Percentiles rank a stretch among this genome's conserved stretches.
These are phyloP conservation scores for Oscarella lobularis DNA, from an alignment of 37 sponge, comb jelly and placozoan species.

Conservation along the genomic window DNA sequence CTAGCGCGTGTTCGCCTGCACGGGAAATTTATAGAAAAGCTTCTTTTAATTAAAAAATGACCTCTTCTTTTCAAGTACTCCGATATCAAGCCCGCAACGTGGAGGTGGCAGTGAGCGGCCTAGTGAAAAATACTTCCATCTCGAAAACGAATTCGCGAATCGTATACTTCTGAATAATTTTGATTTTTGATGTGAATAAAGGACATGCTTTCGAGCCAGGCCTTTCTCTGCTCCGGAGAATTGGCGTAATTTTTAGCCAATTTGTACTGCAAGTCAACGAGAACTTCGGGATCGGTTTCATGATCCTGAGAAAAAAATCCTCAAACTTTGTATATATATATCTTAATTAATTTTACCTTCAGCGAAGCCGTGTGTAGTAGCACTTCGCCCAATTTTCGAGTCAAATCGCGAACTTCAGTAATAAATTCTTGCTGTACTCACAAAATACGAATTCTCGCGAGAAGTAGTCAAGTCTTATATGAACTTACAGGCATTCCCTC, in stretches of 20 bases:
- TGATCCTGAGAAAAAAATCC: constrained; percentile 33
- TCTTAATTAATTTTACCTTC: constrained; percentile 47
- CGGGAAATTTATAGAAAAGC: neutral
- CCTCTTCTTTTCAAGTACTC: constrained; percentile 74
- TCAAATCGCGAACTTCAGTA: constrained; percentile 63
- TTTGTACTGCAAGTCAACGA: constrained; percentile 77
- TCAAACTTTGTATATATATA: neutral
- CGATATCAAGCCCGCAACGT: constrained; percentile 80
- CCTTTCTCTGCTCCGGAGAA: constrained; percentile 73
- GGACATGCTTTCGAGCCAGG: constrained; percentile 82
- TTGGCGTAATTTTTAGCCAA: constrained; percentile 71
- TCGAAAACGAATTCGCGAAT: neutral
- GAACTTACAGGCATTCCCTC: neutral
- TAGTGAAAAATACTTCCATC: neutral
- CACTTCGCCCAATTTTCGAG: constrained; percentile 58
- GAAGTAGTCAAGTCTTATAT: neutral
- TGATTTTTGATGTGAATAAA: constrained; percentile 46
- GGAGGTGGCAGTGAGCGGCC: constrained; percentile 85
- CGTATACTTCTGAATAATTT: constrained; percentile 68
- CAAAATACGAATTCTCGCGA: neutral
- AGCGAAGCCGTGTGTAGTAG: constrained; percentile 66
- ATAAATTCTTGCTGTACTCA: constrained; percentile 16
- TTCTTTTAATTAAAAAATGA: neutral
- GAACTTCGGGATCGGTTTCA: constrained; percentile 68
- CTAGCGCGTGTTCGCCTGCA: constrained; percentile 40